Conservation (phyloP, 2,113 vertebrate species). For the Nerophis lumbriciformis region DNA sequence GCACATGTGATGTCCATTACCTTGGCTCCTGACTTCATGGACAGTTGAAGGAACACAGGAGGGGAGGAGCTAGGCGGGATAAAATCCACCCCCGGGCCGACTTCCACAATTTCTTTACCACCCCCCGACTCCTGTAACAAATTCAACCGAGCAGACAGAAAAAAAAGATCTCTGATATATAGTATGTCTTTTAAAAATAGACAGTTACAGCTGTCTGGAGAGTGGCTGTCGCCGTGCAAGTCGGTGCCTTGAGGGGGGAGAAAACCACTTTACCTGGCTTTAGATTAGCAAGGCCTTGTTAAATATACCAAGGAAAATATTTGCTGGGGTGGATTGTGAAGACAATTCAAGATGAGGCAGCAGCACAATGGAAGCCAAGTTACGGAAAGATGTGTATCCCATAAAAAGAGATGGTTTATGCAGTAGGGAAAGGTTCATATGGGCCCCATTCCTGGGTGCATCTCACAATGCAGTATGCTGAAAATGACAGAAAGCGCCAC, state of each 20-base stretch:
- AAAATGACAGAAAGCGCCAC: too few species aligned
- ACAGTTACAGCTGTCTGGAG: constrained; percentile 47
- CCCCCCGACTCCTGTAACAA: constrained; percentile 37
- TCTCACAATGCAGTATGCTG: too few species aligned
- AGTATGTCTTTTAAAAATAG: constrained; percentile 43
- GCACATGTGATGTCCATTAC: constrained; percentile 33
- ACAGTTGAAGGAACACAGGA: constrained; percentile 6
- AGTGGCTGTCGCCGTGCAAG: constrained; percentile 44
- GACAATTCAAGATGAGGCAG: constrained; percentile 19
- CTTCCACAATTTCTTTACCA: constrained; percentile 47
- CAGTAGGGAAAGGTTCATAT: too few species aligned
- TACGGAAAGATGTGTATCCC: too few species aligned
- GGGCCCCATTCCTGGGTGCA: too few species aligned
- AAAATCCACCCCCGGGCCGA: constrained; percentile 33
- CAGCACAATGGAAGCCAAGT: too few species aligned
- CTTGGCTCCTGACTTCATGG: constrained; percentile 1
- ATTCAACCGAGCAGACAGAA: constrained; percentile 45
- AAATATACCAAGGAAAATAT: constrained; percentile 19
- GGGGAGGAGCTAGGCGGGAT: constrained; percentile 13
- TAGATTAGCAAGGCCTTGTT: constrained; percentile 39
- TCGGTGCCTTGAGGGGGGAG: constrained; percentile 28
- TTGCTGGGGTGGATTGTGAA: constrained; percentile 25
- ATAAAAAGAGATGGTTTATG: too few species aligned
- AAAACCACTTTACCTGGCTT: constrained; percentile 53
- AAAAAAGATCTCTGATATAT: constrained; percentile 66